Evolutionary conservation across 1,140 invertebrate genomes (phyloP), one percentile per base, ranked within the genome.

Genomic region (Zaprionus capensis): DNA sequence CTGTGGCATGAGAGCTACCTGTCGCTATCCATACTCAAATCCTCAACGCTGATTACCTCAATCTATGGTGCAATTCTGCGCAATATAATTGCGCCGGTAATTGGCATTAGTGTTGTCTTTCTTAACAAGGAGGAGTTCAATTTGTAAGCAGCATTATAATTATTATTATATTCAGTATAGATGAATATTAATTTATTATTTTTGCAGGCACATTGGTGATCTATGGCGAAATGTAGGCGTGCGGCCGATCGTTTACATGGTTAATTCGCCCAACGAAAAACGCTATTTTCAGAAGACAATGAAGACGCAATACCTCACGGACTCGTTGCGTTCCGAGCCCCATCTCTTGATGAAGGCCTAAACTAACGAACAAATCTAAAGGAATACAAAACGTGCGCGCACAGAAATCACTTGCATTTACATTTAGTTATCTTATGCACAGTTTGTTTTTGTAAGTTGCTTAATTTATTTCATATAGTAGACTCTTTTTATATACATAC

Each of bases 231-330:
- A 93, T 78, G 88, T 92, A 26, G 92, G 91, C 34, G 91, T 93
- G 14, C 81, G 91, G 55, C 92, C 92, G 44, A 88, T 93, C 49
- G 92, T 92, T 5, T 93, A 93, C 22, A 92, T 92, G 80, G 91
- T 93, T 9, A 93, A 93, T 74, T 93, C 92, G n/a, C 92, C 92
- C 20, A 93, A 92, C 74, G 92, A 93, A 67, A 93, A 93, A 63
- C 87, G 92, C 7, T 93, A 93, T 79, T 93, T 92, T 70, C 92
- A 93, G 69, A 92, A 92, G 53, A 91, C 91, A 15, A 91, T 93
- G 79, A 92, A 92, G 78, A 92, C 85, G 20, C 91, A 92, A 77
- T 93, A 93, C 88, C 68, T 93, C 46, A 93, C 92, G 9, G 91
- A 93, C 56, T 92, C 92, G 5, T 66, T 93, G 69, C 85, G 92